These are phyloP conservation scores for Cynodonichthys magdalenae DNA, from an alignment of 2,797 vertebrate species.

Conservation along the genomic window DNA sequence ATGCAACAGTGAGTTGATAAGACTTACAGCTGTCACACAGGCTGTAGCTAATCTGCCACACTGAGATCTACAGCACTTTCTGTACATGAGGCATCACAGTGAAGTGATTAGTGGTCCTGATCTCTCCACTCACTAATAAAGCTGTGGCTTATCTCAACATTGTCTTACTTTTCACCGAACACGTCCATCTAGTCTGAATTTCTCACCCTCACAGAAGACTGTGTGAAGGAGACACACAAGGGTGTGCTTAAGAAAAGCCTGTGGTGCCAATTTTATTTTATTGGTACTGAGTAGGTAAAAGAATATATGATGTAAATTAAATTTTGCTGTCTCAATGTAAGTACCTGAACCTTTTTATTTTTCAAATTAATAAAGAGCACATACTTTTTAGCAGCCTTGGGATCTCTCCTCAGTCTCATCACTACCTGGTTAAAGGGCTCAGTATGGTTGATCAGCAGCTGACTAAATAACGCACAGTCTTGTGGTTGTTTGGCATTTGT, in stretches of 20 bases:
- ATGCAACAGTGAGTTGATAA: conserved; percentile 26
- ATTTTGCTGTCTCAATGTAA: too few species aligned
- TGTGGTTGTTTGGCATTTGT: too few species aligned
- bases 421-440: too few species aligned
- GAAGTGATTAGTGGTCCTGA: conserved; percentile 30
- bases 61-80: conserved; percentile 12
- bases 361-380: too few species aligned
- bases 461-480: too few species aligned
- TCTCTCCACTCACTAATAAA: conserved; percentile 41
- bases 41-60: conserved; percentile 38
- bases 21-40: conserved; percentile 32
- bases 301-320: too few species aligned
- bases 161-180: conserved; percentile 15
- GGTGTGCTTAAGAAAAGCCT: conserved; percentile 15
- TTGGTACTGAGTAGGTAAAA: neutral
- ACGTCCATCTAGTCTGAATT: conserved; percentile 17
- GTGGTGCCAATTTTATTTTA: conserved; percentile 4
- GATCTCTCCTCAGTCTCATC: too few species aligned
- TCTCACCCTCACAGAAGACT: conserved; percentile 12
- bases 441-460: too few species aligned
- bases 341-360: too few species aligned
- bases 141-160: conserved; percentile 27
- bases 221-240: conserved; percentile 24
- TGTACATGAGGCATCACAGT: conserved; percentile 15
- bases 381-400: too few species aligned